Base-by-base conservation (phyloP, 2,888 invertebrate species). In the Bibio marci region DNA sequence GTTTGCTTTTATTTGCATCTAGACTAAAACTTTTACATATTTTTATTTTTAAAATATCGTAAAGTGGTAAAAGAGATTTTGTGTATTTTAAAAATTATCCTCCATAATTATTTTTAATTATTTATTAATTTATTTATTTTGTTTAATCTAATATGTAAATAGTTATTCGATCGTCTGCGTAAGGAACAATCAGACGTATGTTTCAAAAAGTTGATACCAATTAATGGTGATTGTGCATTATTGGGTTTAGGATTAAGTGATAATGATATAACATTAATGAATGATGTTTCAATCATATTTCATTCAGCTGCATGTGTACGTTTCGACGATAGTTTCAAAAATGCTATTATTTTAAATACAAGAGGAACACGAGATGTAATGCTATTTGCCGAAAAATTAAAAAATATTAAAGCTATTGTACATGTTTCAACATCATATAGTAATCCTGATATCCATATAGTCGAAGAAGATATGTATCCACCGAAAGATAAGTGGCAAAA, bases 341-440 rank as follows among this genome's bases (percentile, higher is more conserved):
- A 64, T 30, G 76, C 81, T 0, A 65, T 74, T 1, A 56, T 72
- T 4, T 48, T 73, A 45, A 82, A 82, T 42, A 68, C 75, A 0
- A 62, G 73, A 37, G 76, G 79, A 0, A 74, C 80, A 0, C 63
- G 70, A 30, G 75, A 80, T 50, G 50, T 76, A 2, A 63, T 74
- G 3, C 65, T 71, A 22, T 56, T 81, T 5, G 75, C 73, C 0
- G 39, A 56, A 71, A 18, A 12, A 17, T 36, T 40, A 28, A 41
- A 36, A 12, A 45, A 56, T 14, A 51, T 55, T 0, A 57, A 75
- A 72, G 71, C 69, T 0, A 61, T 85, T 10, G 64, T 87, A 2
- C 88, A 92, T 57, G 76, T 90, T 0, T 90, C 88, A 1, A 88
- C 91, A 0, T 81, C 87, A 0, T 92, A 86, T 56, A 76, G 83